Percentiles rank a stretch among this genome's conserved stretches.
These are phyloP conservation scores for Antheraea yamamai DNA, from an alignment of 2,888 invertebrate genomes.

Conservation along the genomic window DNA sequence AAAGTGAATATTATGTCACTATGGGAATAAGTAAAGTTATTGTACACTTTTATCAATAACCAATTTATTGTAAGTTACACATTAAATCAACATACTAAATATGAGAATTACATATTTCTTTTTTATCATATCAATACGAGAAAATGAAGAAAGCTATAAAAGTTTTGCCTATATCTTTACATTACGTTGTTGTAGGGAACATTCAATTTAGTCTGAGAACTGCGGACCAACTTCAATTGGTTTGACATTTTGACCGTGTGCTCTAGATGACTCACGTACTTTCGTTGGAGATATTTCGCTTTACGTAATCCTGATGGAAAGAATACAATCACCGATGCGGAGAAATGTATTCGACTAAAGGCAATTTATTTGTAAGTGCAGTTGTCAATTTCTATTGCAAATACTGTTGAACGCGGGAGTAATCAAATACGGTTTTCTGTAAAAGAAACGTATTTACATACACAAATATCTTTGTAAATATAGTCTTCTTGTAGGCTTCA, in stretches of 20 bases:
- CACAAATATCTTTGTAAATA: too few relatives aligned
- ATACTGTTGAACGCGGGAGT: not conserved
- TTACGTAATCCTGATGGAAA: not conserved
- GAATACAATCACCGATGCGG: not conserved
- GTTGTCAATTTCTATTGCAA: not conserved
- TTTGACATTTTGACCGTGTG: not conserved
- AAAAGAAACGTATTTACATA: too few relatives aligned
- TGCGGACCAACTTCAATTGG: not conserved
- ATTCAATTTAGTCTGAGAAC: not conserved
- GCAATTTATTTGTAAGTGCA: not conserved
- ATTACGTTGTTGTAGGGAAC: not conserved
- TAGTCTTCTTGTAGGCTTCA: too few relatives aligned
- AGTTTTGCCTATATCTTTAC: not conserved
- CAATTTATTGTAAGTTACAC: too few relatives aligned
- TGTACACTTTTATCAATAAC: too few relatives aligned
- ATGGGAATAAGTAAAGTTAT: too few relatives aligned
- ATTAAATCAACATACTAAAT: not conserved
- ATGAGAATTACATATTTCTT: not conserved
- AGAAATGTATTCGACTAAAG: not conserved
- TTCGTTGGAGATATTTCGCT: not conserved
- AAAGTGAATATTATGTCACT: too few relatives aligned
- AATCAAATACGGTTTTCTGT: too few relatives aligned
- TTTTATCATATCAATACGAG: not conserved
- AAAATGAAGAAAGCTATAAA: not conserved
- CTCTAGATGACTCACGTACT: not conserved